Evolutionary conservation across 2,888 invertebrate genomes (phyloP).

Genomic region (Deilephila elpenor): DNA sequence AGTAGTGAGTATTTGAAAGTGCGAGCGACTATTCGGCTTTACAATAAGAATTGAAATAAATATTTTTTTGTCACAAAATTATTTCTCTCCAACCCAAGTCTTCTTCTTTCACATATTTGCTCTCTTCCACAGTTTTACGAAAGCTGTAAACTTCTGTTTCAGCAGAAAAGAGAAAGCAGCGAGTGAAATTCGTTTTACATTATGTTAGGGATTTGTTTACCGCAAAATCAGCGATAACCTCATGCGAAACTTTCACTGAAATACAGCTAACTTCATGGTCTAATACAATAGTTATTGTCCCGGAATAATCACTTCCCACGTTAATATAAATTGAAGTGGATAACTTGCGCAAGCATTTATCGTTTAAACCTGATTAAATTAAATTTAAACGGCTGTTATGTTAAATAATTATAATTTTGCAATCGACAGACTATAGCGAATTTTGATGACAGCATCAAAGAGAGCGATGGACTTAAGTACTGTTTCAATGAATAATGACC

Average conservation of each 20-base stretch:
- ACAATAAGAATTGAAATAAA: too few species aligned
- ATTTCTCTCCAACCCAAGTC: too few species aligned
- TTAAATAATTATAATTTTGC: not conserved
- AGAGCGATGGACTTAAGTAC: too few species aligned
- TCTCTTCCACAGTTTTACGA: too few species aligned
- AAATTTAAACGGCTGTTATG: not conserved
- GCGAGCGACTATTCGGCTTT: too few species aligned
- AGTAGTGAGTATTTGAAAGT: too few species aligned
- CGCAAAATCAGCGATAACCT: not conserved
- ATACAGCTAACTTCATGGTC: not conserved
- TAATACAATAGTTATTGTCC: not conserved
- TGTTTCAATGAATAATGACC: too few species aligned
- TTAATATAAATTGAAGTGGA: not conserved
- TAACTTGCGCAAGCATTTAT: not conserved
- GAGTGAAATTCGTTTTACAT: not conserved
- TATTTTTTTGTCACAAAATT: too few species aligned
- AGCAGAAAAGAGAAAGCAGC: not conserved
- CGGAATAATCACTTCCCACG: not conserved
- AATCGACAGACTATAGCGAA: not conserved
- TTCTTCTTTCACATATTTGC: too few species aligned
- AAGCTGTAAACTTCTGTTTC: not conserved
- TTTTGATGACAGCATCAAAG: too few species aligned
- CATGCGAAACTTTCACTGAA: slow-evolving; percentile 1
- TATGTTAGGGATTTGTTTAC: not conserved
- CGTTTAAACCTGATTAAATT: not conserved